Base-by-base conservation (phyloP, 2,888 invertebrate genomes). In the Hemaris fuciformis region DNA sequence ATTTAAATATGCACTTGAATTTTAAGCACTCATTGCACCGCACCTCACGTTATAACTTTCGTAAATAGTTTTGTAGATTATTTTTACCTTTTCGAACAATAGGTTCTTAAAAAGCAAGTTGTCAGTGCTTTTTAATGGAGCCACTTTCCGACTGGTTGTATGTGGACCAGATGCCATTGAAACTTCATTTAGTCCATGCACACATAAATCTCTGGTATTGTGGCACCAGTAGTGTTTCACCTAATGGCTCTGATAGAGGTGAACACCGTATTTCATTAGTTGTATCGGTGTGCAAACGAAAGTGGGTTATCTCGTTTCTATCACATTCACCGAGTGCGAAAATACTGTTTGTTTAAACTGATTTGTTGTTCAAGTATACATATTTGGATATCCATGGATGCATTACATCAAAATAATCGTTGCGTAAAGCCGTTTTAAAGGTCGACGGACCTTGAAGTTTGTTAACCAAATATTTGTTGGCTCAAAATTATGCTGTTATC, bases 401-500 rank as follows among this genome's bases (percentile, higher is more conserved):
- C 7, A 53, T 60, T 57, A 60, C 42, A 58, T 60, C 41, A 60
- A 60, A 60, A 43, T 61, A 23, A 57, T 59, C 10, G 48, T 60
- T 34, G 68, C 68, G 71, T 68, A 64, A 63, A 66, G 67, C 63
- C 56, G 48, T 71, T 59, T 62, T 64, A 76, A 77, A 83, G 76
- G 79, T 80, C 73, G 73, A 72, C 70, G 78, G 74, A 75, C 82
- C 81, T 84, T 83, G 81, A 79, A 75, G 69, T 69, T 66, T 69
- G 65, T 64, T 71, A 71, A 67, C 66, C 76, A 80, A 85, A 88
- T 82, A 83, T 88, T 85, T 81, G 77, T 69, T 64, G 58, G 70
- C 46, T 59, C 67, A 57, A 73, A 73, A 72, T 67, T 76, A 79
- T 83, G 84, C n/a, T 38, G n/a, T 38, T 38, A 38, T 38, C 38